Percentiles rank a stretch among this genome's conserved stretches.
phyloP scores from a whole-genome alignment of 2,113 vertebrate species.

The Poeciliopsis occidentalis region DNA sequence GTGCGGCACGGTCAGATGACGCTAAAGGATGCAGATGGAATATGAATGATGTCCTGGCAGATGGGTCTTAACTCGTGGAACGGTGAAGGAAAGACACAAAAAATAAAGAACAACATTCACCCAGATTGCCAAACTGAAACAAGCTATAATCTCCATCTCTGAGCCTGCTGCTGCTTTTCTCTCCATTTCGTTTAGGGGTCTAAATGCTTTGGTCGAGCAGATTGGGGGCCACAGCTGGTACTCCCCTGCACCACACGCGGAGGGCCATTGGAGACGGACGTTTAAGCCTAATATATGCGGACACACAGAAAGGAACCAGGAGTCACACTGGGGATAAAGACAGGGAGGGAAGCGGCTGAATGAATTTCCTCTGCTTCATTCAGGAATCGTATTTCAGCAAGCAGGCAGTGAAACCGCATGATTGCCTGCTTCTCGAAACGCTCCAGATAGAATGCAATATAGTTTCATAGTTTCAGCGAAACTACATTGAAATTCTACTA shows the following conservation, averaged over 20 bases:
- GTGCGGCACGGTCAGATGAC: slow-evolving; percentile 23
- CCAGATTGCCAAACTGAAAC: slow-evolving; percentile 43
- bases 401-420: neutral
- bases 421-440: neutral
- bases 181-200: slow-evolving; percentile 12
- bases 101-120: slow-evolving; percentile 1
- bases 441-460: neutral
- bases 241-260: slow-evolving; percentile 51
- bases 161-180: slow-evolving; percentile 37
- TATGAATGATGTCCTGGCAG: slow-evolving; percentile 20
- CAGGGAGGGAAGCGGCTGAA: slow-evolving; percentile 5
- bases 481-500: neutral
- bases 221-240: slow-evolving; percentile 74
- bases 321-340: slow-evolving; percentile 1
- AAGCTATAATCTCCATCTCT: slow-evolving; percentile 40
- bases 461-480: neutral
- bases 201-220: slow-evolving; percentile 58
- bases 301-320: slow-evolving; percentile 40
- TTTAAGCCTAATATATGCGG: slow-evolving; percentile 67
- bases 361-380: slow-evolving; percentile 33
- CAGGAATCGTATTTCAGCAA: slow-evolving; percentile 24
- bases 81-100: slow-evolving; percentile 5
- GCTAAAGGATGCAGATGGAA: slow-evolving; percentile 38
- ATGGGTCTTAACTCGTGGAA: slow-evolving; percentile 47
- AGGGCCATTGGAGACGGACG: slow-evolving; percentile 62